Conservation (phyloP, 1,140 invertebrate species). For the Protaetia brevitarsis region DNA sequence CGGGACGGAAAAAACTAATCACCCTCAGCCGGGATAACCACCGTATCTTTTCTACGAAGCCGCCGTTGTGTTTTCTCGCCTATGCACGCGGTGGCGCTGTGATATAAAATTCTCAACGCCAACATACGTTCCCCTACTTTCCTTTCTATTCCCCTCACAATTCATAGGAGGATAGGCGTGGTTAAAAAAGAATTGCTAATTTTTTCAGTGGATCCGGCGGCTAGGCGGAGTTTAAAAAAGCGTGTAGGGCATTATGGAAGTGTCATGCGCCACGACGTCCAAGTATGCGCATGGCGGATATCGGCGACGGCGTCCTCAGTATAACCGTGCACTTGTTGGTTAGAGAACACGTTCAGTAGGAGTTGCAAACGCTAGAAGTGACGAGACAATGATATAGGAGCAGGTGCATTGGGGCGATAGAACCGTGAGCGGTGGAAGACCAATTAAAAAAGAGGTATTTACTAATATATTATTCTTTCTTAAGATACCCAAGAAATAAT, state of each 20-base stretch:
- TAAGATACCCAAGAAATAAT: too few species aligned
- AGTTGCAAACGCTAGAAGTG: background rate
- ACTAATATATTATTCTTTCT: too few species aligned
- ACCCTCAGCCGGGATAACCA: slow-evolving; percentile 4
- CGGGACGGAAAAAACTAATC: background rate
- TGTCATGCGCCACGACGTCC: slow-evolving; percentile 26
- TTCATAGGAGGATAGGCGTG: slow-evolving; percentile 28
- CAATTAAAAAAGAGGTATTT: too few species aligned
- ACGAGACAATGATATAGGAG: too few species aligned
- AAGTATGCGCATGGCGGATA: slow-evolving; percentile 30
- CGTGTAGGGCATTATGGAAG: slow-evolving; percentile 31
- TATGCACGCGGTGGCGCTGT: slow-evolving; percentile 4
- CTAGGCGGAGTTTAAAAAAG: slow-evolving; percentile 33
- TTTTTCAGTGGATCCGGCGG: slow-evolving; percentile 30
- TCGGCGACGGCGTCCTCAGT: slow-evolving; percentile 25
- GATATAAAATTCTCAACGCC: slow-evolving; percentile 1
- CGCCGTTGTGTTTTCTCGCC: background rate
- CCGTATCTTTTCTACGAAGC: background rate
- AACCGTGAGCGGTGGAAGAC: too few species aligned
- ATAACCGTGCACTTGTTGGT: background rate
- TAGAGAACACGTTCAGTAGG: background rate
- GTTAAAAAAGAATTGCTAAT: slow-evolving; percentile 34
- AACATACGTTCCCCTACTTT: slow-evolving; percentile 21
- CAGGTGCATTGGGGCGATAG: too few species aligned
- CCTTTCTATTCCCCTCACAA: slow-evolving; percentile 21